Conservation (phyloP, 1,140 invertebrate species). For the Drosophila seguyi region DNA sequence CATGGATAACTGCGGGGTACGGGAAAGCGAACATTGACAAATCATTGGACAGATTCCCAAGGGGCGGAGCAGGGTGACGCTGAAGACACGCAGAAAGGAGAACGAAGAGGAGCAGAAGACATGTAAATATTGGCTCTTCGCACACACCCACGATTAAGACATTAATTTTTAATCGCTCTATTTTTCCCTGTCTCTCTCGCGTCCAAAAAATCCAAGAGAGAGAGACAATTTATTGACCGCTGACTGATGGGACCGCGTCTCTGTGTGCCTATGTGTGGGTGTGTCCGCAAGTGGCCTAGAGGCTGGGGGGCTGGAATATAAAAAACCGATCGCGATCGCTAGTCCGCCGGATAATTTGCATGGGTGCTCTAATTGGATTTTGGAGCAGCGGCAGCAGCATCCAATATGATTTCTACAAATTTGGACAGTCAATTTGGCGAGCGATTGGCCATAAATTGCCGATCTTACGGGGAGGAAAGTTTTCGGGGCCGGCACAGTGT, state of each 20-base stretch:
- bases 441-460: constrained; percentile 27
- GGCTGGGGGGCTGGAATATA: constrained; percentile 20
- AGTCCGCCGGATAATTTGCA: constrained; percentile 60
- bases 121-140: constrained; percentile 43
- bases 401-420: constrained; percentile 46
- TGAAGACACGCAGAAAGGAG: constrained; percentile 7
- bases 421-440: constrained; percentile 35
- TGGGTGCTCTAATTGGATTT: constrained; percentile 72
- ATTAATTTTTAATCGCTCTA: constrained; percentile 58
- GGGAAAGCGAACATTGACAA: constrained; percentile 37
- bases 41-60: constrained; percentile 16
- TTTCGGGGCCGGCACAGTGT: constrained; percentile 22
- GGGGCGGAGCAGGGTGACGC: background rate
- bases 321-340: constrained; percentile 63
- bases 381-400: constrained; percentile 20
- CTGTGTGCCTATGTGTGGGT: constrained; percentile 10
- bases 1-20: constrained; percentile 32
- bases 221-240: constrained; percentile 61
- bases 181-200: constrained; percentile 12
- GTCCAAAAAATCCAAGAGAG: constrained; percentile 36
- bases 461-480: constrained; percentile 39
- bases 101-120: constrained; percentile 14
- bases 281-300: constrained; percentile 11
- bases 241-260: constrained; percentile 29
- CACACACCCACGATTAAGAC: constrained; percentile 54